Percentiles rank a stretch among this genome's conserved stretches.
Conservation (phyloP, 2,888 invertebrate genomes). For the Parochlus steinenii region DNA sequence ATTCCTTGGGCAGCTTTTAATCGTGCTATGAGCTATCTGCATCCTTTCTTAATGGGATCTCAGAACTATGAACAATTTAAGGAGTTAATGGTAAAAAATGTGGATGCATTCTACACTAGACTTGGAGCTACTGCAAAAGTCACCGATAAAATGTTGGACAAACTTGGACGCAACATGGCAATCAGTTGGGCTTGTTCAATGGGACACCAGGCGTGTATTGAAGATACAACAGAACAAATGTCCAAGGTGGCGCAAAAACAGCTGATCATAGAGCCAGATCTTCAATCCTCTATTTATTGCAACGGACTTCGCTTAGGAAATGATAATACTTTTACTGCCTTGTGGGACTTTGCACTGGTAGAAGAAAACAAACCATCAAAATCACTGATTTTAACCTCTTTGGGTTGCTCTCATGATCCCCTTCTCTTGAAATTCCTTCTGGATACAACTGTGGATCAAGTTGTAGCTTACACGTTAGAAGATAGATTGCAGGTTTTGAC, state of each 20-base stretch:
- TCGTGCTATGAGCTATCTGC: slow-evolving; percentile 35
- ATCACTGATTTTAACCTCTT: no score
- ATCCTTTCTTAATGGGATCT: neutral
- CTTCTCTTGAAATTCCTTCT: neutral
- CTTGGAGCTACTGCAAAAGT: slow-evolving; percentile 21
- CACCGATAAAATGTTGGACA: slow-evolving; percentile 23
- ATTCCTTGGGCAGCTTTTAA: slow-evolving; percentile 61
- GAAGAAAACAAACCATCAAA: no score
- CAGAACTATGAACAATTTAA: neutral
- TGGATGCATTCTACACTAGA: slow-evolving; percentile 21
- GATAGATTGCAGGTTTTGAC: no score
- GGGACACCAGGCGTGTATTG: slow-evolving; percentile 16
- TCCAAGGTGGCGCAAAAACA: neutral
- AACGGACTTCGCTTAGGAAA: neutral
- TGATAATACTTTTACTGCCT: no score
- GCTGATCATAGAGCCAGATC: neutral
- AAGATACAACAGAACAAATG: neutral
- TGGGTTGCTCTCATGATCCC: slow-evolving; percentile 4
- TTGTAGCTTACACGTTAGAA: no score
- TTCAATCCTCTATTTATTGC: slow-evolving; percentile 1
- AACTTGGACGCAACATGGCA: slow-evolving; percentile 21
- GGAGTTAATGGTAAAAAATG: slow-evolving; percentile 15
- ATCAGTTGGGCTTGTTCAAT: slow-evolving; percentile 25
- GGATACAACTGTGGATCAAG: no score
- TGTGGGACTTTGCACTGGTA: no score